These are phyloP conservation scores for Gymnodraco acuticeps DNA, from an alignment of 2,797 vertebrate genomes.

Conservation along the genomic window DNA sequence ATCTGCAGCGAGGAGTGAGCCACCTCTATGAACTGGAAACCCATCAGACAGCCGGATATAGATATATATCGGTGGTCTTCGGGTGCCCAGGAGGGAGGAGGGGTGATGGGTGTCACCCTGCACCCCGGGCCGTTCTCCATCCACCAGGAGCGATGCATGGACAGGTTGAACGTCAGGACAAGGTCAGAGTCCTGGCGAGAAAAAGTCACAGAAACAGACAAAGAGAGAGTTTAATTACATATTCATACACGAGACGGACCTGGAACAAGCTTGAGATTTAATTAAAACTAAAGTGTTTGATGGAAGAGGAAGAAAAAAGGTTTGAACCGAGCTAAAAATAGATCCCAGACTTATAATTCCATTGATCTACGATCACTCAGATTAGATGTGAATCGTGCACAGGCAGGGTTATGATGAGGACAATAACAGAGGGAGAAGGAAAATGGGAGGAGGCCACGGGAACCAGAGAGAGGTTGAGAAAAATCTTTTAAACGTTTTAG, in stretches of 20 bases:
- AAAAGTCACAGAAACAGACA: slow-evolving; percentile 40
- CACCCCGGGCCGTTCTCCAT: slow-evolving; percentile 99
- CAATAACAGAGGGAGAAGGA: slow-evolving; percentile 68
- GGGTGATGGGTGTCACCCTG: slow-evolving; percentile 93
- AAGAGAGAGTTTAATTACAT: slow-evolving; percentile 48
- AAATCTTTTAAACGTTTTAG: not conserved
- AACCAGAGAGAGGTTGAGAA: not conserved
- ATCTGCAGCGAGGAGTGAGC: slow-evolving; percentile 98
- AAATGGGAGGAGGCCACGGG: slow-evolving; percentile 2
- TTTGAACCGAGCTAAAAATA: slow-evolving; percentile 55
- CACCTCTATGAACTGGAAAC: slow-evolving; percentile 99
- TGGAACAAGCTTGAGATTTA: slow-evolving; percentile 37
- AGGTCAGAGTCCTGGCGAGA: slow-evolving; percentile 94
- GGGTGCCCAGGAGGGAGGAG: slow-evolving; percentile 96
- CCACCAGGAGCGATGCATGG: slow-evolving; percentile 99
- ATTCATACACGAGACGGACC: slow-evolving; percentile 23
- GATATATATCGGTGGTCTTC: slow-evolving; percentile 99
- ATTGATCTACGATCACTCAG: slow-evolving; percentile 48
- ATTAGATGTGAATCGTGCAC: slow-evolving; percentile 76
- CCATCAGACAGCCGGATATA: slow-evolving; percentile 95
- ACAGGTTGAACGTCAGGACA: slow-evolving; percentile 99
- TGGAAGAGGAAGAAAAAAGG: not conserved
- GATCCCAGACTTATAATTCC: slow-evolving; percentile 42
- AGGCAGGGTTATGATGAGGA: slow-evolving; percentile 91
- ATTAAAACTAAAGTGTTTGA: slow-evolving; percentile 54